A percentile compares a stretch with the other conserved stretches of the same genome.
phyloP scores from a whole-genome alignment of 2,797 vertebrate species.

The Xenentodon cancila region DNA sequence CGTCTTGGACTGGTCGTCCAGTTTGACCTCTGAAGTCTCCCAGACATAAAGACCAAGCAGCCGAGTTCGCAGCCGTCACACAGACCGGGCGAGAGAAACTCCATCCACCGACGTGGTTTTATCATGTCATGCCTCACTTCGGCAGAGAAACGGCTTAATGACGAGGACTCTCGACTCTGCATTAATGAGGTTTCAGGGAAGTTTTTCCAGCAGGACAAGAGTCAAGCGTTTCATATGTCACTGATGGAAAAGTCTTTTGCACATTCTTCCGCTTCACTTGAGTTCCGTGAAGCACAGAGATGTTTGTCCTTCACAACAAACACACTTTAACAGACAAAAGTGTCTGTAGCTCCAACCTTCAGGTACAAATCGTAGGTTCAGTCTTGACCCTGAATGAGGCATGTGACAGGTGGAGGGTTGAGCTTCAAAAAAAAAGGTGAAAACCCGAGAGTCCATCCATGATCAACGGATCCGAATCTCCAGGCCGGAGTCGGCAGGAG shows the following conservation, averaged over 20 bases:
- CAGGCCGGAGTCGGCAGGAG: no score
- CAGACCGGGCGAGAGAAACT: not conserved
- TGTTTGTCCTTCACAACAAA: no score
- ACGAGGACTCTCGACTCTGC: not conserved
- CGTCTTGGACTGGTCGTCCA: not conserved
- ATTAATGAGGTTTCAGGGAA: constrained; percentile 1
- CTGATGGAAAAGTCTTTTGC: not conserved
- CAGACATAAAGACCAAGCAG: not conserved
- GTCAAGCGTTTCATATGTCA: constrained; percentile 1
- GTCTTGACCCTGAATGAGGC: no score
- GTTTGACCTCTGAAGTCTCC: not conserved
- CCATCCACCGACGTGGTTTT: not conserved
- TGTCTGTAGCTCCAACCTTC: no score
- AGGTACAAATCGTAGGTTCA: no score
- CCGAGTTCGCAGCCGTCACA: not conserved
- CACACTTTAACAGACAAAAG: no score
- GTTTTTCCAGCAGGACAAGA: not conserved
- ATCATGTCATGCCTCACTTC: constrained; percentile 4
- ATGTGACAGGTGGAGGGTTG: no score
- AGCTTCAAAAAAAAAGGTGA: no score
- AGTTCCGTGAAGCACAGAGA: no score
- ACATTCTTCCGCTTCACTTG: not conserved
- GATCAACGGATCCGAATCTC: no score
- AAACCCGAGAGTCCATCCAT: no score
- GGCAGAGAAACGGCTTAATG: not conserved